These are phyloP conservation scores for Sesamia nonagrioides DNA, from an alignment of 1,140 invertebrate species.

Conservation along the genomic window DNA sequence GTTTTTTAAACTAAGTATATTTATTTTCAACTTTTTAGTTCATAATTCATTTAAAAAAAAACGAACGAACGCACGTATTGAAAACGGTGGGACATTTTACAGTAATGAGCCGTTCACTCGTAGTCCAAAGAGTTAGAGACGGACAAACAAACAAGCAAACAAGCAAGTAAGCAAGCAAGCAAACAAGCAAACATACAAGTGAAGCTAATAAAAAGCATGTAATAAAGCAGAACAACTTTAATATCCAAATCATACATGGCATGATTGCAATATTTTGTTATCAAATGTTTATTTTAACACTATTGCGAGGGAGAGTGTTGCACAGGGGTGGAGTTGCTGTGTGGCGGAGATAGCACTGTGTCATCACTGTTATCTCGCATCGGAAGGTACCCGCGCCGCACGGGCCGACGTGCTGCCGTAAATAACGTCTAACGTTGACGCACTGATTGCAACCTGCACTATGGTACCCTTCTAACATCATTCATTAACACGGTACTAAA, in stretches of 20 bases:
- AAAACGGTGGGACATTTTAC: too few species aligned
- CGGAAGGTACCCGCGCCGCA: constrained; percentile 20
- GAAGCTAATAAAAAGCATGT: too few species aligned
- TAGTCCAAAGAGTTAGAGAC: too few species aligned
- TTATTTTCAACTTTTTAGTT: too few species aligned
- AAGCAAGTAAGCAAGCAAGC: too few species aligned
- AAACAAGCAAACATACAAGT: too few species aligned
- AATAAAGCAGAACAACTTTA: not conserved
- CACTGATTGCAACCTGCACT: constrained; percentile 22
- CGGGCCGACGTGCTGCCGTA: constrained; percentile 1
- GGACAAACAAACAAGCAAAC: too few species aligned
- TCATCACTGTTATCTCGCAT: constrained; percentile 39
- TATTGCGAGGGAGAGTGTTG: constrained; percentile 8
- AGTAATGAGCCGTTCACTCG: too few species aligned
- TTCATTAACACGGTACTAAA: constrained; percentile 4
- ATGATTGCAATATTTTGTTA: constrained; percentile 21
- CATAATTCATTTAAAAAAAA: too few species aligned
- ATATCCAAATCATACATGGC: not conserved
- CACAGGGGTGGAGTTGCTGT: constrained; percentile 46
- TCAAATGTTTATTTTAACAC: constrained; percentile 22
- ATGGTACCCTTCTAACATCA: constrained; percentile 17
- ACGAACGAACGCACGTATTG: too few species aligned
- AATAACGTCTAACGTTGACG: constrained; percentile 37
- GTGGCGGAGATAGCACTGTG: constrained; percentile 54
- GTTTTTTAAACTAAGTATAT: too few species aligned